Percentiles rank a stretch among this genome's conserved stretches.
phyloP scores from a whole-genome alignment of 2,113 vertebrate species.

The Balaeniceps rex region DNA sequence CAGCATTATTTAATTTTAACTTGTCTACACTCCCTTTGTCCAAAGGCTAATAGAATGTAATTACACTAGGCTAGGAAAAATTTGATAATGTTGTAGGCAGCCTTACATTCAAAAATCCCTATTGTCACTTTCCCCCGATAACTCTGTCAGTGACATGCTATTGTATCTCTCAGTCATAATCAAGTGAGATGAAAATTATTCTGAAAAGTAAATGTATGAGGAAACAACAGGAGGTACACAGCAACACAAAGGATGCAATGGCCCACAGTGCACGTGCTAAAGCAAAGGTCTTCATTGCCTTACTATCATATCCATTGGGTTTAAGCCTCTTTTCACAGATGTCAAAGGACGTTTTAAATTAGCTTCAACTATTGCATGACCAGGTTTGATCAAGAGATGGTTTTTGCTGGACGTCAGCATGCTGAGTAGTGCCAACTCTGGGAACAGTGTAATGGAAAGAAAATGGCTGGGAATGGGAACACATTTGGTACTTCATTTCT shows the following conservation, averaged over 20 bases:
- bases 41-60: conserved; percentile 25
- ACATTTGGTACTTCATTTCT: neutral
- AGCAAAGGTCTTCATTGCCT: neutral
- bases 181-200: neutral
- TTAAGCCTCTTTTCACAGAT: neutral
- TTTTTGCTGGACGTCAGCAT: neutral
- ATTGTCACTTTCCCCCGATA: neutral
- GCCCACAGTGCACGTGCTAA: neutral
- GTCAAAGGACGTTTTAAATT: neutral
- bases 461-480: neutral
- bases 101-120: neutral
- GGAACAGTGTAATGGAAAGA: neutral
- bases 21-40: conserved; percentile 7
- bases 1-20: conserved; percentile 16
- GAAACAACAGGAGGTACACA: neutral
- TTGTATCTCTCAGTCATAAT: neutral
- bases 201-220: neutral
- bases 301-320: neutral
- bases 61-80: neutral
- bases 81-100: neutral
- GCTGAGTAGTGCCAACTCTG: neutral
- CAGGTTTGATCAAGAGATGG: neutral
- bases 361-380: neutral
- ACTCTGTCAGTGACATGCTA: neutral
- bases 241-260: neutral